Conservation (phyloP, 2,888 invertebrate species). For the Idaea straminata region DNA sequence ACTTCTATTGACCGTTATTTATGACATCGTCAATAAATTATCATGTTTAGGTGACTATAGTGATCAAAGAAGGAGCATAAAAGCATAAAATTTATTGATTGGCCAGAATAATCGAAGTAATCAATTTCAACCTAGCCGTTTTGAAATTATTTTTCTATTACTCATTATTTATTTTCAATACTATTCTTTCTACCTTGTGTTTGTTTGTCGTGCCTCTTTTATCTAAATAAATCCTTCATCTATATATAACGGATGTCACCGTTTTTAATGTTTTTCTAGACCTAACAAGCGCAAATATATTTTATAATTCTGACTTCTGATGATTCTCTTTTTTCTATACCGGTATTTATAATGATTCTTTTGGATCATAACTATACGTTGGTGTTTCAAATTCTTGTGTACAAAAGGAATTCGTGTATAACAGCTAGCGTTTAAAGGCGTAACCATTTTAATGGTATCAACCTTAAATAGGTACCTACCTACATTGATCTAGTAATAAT, state of each 20-base stretch:
- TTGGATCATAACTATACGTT: too few relatives aligned
- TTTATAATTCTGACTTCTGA: too few relatives aligned
- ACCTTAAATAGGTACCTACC: neutral
- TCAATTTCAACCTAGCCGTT: neutral
- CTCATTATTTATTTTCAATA: neutral
- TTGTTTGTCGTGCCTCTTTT: too few relatives aligned
- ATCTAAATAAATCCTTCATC: too few relatives aligned
- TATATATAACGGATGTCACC: too few relatives aligned
- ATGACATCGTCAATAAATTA: neutral
- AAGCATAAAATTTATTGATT: neutral
- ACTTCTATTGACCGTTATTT: neutral
- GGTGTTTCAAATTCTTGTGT: too few relatives aligned
- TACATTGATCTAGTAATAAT: neutral
- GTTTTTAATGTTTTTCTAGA: too few relatives aligned
- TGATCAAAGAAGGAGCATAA: neutral
- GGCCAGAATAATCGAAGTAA: neutral
- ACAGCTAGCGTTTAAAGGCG: neutral
- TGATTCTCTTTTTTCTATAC: too few relatives aligned
- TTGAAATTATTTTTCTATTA: neutral
- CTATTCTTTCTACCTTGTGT: too few relatives aligned
- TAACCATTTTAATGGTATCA: neutral
- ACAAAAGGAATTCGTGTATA: neutral
- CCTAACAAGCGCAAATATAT: too few relatives aligned
- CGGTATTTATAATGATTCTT: too few relatives aligned
- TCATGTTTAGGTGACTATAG: neutral